phyloP scores from a whole-genome alignment of 1,140 invertebrate genomes.

The Drosophila melanogaster region DNA sequence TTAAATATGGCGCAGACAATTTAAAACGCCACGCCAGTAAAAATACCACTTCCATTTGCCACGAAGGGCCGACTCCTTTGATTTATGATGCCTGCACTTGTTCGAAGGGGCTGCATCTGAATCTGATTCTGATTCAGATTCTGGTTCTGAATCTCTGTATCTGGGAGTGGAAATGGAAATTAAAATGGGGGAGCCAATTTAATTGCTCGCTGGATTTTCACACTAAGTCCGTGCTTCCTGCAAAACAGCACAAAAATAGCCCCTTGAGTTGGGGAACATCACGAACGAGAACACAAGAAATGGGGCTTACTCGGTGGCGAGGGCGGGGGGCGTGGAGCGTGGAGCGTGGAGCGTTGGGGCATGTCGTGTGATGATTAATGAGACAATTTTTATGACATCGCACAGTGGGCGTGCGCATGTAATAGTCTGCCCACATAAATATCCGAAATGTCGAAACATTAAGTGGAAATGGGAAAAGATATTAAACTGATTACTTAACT shows the following conservation, averaged over 20 bases:
- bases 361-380: constrained; percentile 80
- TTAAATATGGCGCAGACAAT: constrained; percentile 78
- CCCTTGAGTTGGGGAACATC: constrained; percentile 22
- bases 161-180: constrained; percentile 4
- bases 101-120: constrained; percentile 25
- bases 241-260: constrained; percentile 59
- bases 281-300: constrained; percentile 30
- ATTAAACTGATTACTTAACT: constrained; percentile 35
- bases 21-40: constrained; percentile 55
- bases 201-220: constrained; percentile 73
- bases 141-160: too few species aligned
- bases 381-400: constrained; percentile 72
- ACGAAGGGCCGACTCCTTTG: constrained; percentile 47
- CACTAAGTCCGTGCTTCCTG: constrained; percentile 80
- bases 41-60: constrained; percentile 45
- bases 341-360: constrained; percentile 9
- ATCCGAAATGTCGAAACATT: constrained; percentile 24
- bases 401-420: constrained; percentile 51
- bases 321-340: not conserved
- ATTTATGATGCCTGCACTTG: constrained; percentile 77
- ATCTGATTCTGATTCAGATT: not conserved
- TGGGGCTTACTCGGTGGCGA: not conserved
- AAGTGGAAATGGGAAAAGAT: constrained; percentile 20
- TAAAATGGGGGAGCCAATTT: constrained; percentile 62
- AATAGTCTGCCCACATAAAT: constrained; percentile 19